Evolutionary conservation across 2,797 vertebrate genomes (phyloP).

Genomic region (Esox masquinongy): DNA sequence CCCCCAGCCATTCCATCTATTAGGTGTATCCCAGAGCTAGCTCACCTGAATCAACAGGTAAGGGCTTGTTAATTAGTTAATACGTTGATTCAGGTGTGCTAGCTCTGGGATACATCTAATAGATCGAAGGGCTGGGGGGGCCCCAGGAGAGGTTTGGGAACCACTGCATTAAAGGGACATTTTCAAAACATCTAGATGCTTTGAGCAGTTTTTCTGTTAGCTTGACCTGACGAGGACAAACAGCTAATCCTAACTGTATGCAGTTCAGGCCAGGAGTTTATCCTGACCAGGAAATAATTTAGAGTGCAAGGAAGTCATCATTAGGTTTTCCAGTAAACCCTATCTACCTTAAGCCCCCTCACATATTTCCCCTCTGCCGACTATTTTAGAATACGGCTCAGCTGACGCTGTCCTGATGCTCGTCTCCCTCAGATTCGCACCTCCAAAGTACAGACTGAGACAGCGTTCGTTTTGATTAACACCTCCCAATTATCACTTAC

Average conservation of each 20-base stretch:
- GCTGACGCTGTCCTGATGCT: neutral
- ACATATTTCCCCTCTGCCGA: neutral
- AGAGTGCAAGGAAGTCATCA: neutral
- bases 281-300: neutral
- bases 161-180: neutral
- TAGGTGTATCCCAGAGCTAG: too few species aligned
- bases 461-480: conserved; percentile 38
- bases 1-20: too few species aligned
- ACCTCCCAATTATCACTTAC: conserved; percentile 64
- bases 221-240: neutral
- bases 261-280: neutral
- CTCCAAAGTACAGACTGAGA: conserved; percentile 25
- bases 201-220: neutral
- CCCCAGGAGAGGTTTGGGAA: too few species aligned
- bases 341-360: neutral
- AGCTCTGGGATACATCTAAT: too few species aligned
- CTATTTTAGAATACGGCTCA: neutral
- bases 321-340: neutral
- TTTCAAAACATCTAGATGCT: neutral
- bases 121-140: too few species aligned
- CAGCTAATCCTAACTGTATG: neutral
- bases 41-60: too few species aligned
- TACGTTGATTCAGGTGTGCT: too few species aligned
- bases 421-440: conserved; percentile 34
- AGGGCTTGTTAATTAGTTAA: too few species aligned